Percentiles rank a stretch among this genome's conserved stretches.
Conservation (phyloP, 2,888 invertebrate genomes). For the Ophioninae sp. region DNA sequence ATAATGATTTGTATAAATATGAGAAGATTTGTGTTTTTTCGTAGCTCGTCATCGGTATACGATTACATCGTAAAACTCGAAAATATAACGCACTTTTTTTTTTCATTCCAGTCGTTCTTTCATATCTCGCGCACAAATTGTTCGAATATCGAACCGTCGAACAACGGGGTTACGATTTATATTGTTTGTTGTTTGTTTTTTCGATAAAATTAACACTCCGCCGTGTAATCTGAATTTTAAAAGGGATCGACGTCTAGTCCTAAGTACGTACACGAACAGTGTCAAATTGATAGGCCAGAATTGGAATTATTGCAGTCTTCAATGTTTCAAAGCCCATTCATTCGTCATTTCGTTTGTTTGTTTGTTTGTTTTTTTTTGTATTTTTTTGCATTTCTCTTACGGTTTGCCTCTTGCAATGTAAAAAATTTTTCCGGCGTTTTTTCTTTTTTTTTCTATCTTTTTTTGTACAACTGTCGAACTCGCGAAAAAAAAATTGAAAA, state of each 20-base stretch:
- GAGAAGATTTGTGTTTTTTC: constrained; percentile 47
- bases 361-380: too few species aligned
- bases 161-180: constrained; percentile 19
- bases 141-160: background rate
- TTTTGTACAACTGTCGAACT: constrained; percentile 57
- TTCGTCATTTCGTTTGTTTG: constrained; percentile 20
- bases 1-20: constrained; percentile 62
- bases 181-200: constrained; percentile 16
- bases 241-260: constrained; percentile 45
- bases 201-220: constrained; percentile 23
- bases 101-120: background rate
- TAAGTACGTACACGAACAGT: constrained; percentile 36
- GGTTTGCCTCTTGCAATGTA: constrained; percentile 37
- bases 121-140: constrained; percentile 19
- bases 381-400: background rate
- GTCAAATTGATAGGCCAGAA: constrained; percentile 75
- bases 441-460: background rate
- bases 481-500: constrained; percentile 12
- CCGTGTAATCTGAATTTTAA: constrained; percentile 27
- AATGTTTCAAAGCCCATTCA: constrained; percentile 69
- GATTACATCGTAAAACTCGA: constrained; percentile 26
- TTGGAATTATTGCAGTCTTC: constrained; percentile 78
- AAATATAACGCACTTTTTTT: background rate
- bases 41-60: constrained; percentile 1
- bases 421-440: constrained; percentile 56